Evolutionary conservation across 2,113 vertebrate genomes (phyloP).

Genomic region (Willisornis vidua): DNA sequence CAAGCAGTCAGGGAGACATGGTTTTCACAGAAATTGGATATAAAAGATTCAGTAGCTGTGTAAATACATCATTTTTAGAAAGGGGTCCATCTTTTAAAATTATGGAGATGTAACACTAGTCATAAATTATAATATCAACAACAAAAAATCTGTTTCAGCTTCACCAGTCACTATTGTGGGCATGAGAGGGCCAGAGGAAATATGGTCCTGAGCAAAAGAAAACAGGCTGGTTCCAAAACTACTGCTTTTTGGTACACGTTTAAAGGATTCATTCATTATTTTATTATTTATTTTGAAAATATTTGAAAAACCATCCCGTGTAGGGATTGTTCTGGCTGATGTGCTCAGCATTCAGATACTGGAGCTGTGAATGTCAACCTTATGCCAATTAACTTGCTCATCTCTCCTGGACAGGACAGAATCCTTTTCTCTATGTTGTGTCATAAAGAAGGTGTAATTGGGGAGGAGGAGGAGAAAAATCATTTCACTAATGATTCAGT

Average conservation of each 20-base stretch:
- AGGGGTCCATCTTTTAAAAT: neutral
- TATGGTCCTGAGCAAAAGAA: neutral
- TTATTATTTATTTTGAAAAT: neutral
- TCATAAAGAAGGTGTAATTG: neutral
- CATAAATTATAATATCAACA: neutral
- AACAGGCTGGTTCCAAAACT: neutral
- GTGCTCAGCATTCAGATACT: neutral
- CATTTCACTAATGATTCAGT: neutral
- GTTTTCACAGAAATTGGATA: neutral
- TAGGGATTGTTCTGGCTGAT: neutral
- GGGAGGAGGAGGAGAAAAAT: constrained; percentile 11
- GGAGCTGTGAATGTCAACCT: neutral
- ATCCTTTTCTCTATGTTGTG: neutral
- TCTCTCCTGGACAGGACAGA: neutral
- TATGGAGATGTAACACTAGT: neutral
- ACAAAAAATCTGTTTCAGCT: neutral
- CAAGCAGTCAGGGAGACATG: neutral
- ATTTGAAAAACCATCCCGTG: neutral
- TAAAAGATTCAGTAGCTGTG: constrained; percentile 18
- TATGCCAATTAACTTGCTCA: neutral
- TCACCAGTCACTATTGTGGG: neutral
- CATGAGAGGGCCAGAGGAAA: neutral
- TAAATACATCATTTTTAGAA: neutral
- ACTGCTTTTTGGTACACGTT: neutral
- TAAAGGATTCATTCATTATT: neutral